Evolutionary conservation across 1,140 invertebrate genomes (phyloP), one percentile per base, ranked within the genome.

Genomic region (Platyscapa corneri): DNA sequence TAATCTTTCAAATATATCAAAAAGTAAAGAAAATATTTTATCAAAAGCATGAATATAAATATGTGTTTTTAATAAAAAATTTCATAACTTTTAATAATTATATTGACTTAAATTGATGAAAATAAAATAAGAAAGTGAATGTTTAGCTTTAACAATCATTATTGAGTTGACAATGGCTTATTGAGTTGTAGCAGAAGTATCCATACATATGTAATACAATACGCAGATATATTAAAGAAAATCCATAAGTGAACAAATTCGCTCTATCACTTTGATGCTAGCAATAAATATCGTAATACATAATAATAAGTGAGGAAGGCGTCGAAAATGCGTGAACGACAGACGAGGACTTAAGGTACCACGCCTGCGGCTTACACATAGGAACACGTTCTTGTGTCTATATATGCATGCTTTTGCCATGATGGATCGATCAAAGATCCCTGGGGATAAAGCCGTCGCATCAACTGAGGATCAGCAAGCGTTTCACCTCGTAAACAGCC

Each of bases 341-440:
- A 60, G 72, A 34, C 65, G 10, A 81, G 80, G 80, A 56, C 80
- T 82, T 82, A 82, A 82, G 46, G 23, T 14, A 53, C 2, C 49
- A 18, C 16, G 49, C 49, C n/a, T 20, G n/a, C 34, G 67, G 34
- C 30, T 37, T 32, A 70, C 30, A 37, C 56, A 53, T 53, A n/a
- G 3, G 3, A 30, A 12, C 46, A 39, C n/a, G 72, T 34, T 42
- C 20, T 39, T 20, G 20, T 46, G 12, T 65, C 42, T 77, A 34
- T n/a, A 16, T 79, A 72, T 84, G 65, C 83, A 32, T 32, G 64
- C 64, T 39, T 60, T 42, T 20, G 49, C 64, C 32, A 86, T 90
- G 91, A 91, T 91, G 89, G 92, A 93, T 93, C 90, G 92, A 92
- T 92, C 87, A 89, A 88, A 88, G 90, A 93, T 93, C 92, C 90